These are phyloP conservation scores for Mirounga angustirostris DNA, from an alignment of 2,113 vertebrate species.

Conservation along the genomic window DNA sequence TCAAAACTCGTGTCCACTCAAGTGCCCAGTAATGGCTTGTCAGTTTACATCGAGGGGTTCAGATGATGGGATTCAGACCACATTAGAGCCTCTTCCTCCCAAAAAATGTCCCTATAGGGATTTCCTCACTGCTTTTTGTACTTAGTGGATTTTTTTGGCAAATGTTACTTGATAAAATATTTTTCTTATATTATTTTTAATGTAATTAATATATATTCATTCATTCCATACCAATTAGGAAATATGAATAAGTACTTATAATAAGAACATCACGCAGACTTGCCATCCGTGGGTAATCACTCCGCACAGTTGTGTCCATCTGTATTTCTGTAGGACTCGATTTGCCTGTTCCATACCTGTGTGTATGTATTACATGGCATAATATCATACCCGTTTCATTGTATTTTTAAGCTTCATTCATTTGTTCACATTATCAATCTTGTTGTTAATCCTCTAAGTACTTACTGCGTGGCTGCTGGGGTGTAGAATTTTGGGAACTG, in stretches of 20 bases:
- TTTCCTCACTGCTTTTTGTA: background rate
- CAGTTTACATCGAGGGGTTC: background rate
- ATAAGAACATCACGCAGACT: slow-evolving; percentile 2
- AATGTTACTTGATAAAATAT: slow-evolving; percentile 4
- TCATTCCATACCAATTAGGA: background rate
- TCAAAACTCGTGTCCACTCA: background rate
- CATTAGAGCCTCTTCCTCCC: background rate
- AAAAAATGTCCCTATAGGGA: background rate
- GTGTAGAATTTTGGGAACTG: background rate
- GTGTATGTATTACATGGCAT: background rate
- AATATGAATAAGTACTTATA: background rate
- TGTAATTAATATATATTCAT: background rate
- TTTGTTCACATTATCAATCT: background rate
- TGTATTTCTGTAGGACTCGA: background rate
- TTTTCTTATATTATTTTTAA: background rate
- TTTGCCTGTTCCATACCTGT: background rate
- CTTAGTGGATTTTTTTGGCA: background rate
- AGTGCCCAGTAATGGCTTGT: background rate
- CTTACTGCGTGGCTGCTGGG: background rate
- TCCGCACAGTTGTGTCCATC: fast-evolving
- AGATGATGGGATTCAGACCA: background rate
- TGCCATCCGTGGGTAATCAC: background rate
- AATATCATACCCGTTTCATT: background rate
- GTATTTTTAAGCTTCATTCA: background rate
- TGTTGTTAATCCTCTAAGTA: background rate